Conservation (phyloP, 2,797 vertebrate genomes). For the Ispidina picta region DNA sequence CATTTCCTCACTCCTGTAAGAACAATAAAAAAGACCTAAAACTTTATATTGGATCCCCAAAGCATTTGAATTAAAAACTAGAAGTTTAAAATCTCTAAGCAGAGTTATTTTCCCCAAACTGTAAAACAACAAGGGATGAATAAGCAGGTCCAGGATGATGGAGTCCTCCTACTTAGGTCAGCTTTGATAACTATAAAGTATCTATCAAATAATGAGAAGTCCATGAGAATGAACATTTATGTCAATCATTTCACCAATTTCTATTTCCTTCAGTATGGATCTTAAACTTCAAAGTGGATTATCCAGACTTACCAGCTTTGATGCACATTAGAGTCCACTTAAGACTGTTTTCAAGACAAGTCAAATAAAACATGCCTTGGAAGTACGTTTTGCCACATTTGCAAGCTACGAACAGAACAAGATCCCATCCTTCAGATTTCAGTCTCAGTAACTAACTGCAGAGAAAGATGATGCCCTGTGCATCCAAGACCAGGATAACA, state of each 20-base stretch:
- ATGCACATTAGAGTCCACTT: neutral
- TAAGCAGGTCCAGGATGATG: neutral
- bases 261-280: rapidly evolving
- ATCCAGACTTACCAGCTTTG: neutral
- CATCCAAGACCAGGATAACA: neutral
- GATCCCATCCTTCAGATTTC: neutral
- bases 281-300: neutral
- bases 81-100: neutral
- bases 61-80: neutral
- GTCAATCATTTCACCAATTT: neutral
- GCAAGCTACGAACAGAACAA: neutral
- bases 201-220: neutral
- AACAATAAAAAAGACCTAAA: neutral
- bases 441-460: neutral
- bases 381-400: neutral
- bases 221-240: neutral
- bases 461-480: neutral
- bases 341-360: neutral
- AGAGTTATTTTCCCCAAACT: neutral
- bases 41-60: neutral
- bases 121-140: neutral
- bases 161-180: neutral
- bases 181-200: neutral
- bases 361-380: neutral
- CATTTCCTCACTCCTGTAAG: neutral